Base-by-base conservation (phyloP, 2,113 vertebrate species). In the Scomber colias region DNA sequence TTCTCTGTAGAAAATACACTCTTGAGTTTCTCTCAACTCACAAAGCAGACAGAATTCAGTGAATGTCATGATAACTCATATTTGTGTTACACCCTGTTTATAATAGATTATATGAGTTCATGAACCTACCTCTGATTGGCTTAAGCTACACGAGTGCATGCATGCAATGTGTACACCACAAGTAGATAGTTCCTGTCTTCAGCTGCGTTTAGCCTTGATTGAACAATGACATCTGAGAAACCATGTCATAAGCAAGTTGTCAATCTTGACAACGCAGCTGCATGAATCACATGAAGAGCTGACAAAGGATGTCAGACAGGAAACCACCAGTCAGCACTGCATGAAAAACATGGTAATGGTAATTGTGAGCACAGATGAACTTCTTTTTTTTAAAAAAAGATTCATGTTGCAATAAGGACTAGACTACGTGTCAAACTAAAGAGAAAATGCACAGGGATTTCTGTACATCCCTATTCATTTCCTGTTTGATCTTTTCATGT, bases 131-230 rank as follows among this genome's bases (percentile, higher is more conserved):
- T 49, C 30, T 56, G 44, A 71, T 31, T 35, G n/a, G 3, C 17
- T 17, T 31, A 24, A n/a, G 3, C 17, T 17, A n/a, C 13, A 62
- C 14, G 14, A 13, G 15, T 57, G 3, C 35, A 40, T 40, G 35
- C 30, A 21, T 15, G 13, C 54, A 49, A 24, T 19, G 14, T 14
- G n/a, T 30, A 27, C 7, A 14, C 21, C 13, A 48, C 17, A 66
- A 15, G 51, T n/a, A 17, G 31, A 55, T 1, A 9, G 21, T 8
- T 17, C 11, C 48, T 14, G 35, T 46, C 44, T 11, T 44, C 3
- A 19, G 35, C 24, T 64, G 1, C 44, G 57, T 80, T 68, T 13
- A 83, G 63, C 66, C 15, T 61, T 44, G 40, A 46, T 30, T 82
- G 11, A 24, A 15, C 30, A 68, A 44, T 55, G 19, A 53, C 46